Percentiles rank a stretch among this genome's conserved stretches.
Evolutionary conservation across 2,113 vertebrate species (phyloP).

Genomic region (Acrocephalus arundinaceus): DNA sequence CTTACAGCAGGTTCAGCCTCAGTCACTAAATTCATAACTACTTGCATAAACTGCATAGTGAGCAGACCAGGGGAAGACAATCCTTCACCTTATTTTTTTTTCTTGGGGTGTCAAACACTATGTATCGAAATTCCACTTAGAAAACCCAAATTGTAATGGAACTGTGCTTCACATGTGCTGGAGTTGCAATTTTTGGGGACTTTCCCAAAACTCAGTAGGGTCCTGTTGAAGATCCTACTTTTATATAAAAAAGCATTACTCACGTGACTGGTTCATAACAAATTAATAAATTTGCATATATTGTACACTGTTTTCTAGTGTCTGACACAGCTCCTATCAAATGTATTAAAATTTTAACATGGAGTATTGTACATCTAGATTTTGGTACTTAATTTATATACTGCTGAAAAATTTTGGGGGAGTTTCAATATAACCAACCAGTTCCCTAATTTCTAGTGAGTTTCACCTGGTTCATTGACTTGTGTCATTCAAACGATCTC

Average conservation of each 20-base stretch:
- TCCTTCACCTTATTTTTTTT: not conserved
- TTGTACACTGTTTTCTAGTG: not conserved
- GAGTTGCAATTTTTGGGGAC: conserved; percentile 29
- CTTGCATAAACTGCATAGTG: not conserved
- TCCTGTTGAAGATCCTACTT: not conserved
- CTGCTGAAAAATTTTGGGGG: not conserved
- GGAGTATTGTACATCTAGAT: not conserved
- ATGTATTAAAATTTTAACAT: not conserved
- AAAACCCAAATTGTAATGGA: not conserved
- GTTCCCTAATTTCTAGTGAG: not conserved
- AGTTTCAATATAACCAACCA: not conserved
- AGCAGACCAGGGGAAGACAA: not conserved
- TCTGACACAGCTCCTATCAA: conserved; percentile 25
- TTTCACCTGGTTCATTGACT: not conserved
- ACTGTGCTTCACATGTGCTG: not conserved
- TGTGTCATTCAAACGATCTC: not conserved
- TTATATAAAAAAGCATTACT: conserved; percentile 1
- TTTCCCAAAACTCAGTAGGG: conserved; percentile 21
- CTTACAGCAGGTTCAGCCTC: not conserved
- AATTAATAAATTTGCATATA: conserved; percentile 3
- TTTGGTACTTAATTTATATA: not conserved
- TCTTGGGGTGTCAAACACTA: conserved; percentile 25
- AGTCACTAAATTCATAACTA: not conserved
- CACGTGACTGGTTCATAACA: conserved; percentile 33
- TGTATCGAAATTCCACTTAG: not conserved